Evolutionary conservation across 1,140 invertebrate genomes (phyloP).

Genomic region (Harlomillsia oculata): DNA sequence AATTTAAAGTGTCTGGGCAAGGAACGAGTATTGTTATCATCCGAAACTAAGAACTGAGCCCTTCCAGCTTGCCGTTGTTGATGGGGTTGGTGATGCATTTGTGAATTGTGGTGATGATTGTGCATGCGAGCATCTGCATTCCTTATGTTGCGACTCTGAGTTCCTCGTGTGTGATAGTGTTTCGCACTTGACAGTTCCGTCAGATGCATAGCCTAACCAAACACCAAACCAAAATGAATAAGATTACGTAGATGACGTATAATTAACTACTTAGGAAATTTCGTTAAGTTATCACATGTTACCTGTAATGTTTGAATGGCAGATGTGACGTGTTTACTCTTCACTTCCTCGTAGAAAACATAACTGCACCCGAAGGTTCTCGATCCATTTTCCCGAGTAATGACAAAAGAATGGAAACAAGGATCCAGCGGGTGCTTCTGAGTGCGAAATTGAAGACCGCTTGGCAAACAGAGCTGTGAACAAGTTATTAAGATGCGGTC

Average conservation of each 20-base stretch:
- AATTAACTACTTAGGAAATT: neutral
- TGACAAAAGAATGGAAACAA: slow-evolving; percentile 91
- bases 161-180: slow-evolving; percentile 22
- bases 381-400: slow-evolving; percentile 91
- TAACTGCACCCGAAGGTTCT: slow-evolving; percentile 86
- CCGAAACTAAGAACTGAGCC: slow-evolving; percentile 32
- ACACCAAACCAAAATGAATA: slow-evolving; percentile 22
- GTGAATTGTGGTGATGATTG: neutral
- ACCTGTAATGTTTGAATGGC: slow-evolving; percentile 90
- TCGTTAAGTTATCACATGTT: slow-evolving; percentile 17
- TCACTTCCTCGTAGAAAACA: slow-evolving; percentile 91
- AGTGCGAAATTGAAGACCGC: slow-evolving; percentile 84
- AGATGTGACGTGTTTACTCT: slow-evolving; percentile 78
- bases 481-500: too few species aligned
- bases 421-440: slow-evolving; percentile 83
- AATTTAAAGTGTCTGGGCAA: slow-evolving; percentile 79
- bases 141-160: slow-evolving; percentile 29
- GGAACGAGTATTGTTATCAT: slow-evolving; percentile 60
- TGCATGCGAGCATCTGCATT: slow-evolving; percentile 18
- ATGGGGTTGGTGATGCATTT: too few species aligned
- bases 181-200: slow-evolving; percentile 66
- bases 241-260: slow-evolving; percentile 1
- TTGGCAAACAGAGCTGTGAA: slow-evolving; percentile 78
- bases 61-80: slow-evolving; percentile 14
- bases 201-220: slow-evolving; percentile 72